Conservation (phyloP, 2,113 vertebrate genomes). For the Aldabrachelys gigantea region DNA sequence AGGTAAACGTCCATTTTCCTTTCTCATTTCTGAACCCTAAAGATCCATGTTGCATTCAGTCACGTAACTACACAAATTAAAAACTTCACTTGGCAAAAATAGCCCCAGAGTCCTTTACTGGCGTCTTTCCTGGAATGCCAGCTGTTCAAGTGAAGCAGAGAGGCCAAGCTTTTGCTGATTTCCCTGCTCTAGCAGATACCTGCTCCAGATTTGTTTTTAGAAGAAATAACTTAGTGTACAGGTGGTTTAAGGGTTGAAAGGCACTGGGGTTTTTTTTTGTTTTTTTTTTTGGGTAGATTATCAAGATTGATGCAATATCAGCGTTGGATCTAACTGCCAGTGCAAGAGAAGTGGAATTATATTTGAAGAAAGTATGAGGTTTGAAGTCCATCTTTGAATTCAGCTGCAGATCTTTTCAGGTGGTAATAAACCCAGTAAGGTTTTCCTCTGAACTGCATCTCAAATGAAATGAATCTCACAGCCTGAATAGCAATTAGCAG, state of each 20-base stretch:
- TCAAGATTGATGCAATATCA: not conserved
- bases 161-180: slow-evolving; percentile 31
- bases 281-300: not conserved
- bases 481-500: slow-evolving; percentile 25
- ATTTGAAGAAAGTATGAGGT: not conserved
- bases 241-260: slow-evolving; percentile 56
- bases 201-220: slow-evolving; percentile 40
- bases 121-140: slow-evolving; percentile 70
- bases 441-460: slow-evolving; percentile 36
- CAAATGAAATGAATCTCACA: slow-evolving; percentile 6
- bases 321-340: not conserved
- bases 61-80: slow-evolving; percentile 40
- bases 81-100: slow-evolving; percentile 51
- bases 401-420: slow-evolving; percentile 25
- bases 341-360: not conserved
- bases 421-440: not conserved
- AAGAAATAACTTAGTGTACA: slow-evolving; percentile 56
- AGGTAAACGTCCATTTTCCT: slow-evolving; percentile 19
- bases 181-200: slow-evolving; percentile 56
- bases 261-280: not conserved
- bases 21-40: slow-evolving; percentile 8
- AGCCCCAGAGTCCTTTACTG: slow-evolving; percentile 28
- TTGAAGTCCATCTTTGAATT: slow-evolving; percentile 15
- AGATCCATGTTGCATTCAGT: slow-evolving; percentile 21
- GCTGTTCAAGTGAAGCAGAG: slow-evolving; percentile 47